A percentile compares a stretch with the other conserved stretches of the same genome.
These are phyloP conservation scores for Sogatella furcifera DNA, from an alignment of 1,140 invertebrate species.

Conservation along the genomic window DNA sequence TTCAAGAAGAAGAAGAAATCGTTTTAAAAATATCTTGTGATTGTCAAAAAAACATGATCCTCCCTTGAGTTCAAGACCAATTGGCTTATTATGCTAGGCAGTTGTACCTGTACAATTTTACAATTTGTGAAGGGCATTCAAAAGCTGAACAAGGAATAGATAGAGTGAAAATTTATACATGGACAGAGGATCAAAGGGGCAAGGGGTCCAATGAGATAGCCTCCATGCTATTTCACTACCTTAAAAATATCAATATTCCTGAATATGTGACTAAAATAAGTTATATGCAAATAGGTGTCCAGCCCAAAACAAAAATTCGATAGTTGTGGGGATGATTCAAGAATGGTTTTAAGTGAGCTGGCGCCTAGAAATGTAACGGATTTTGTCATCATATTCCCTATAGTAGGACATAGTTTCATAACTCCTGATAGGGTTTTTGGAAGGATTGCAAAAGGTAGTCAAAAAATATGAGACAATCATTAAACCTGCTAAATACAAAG, in stretches of 20 bases:
- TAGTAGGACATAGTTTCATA: not conserved
- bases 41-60: not conserved
- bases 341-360: not conserved
- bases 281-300: no score
- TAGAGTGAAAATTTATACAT: no score
- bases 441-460: not conserved
- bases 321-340: not conserved
- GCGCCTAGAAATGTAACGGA: not conserved
- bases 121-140: no score
- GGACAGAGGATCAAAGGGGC: no score
- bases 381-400: not conserved
- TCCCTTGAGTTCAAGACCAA: not conserved
- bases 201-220: no score
- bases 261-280: no score
- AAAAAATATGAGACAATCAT: constrained; percentile 5
- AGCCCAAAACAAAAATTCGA: no score
- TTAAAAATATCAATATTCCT: no score
- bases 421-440: not conserved
- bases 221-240: no score
- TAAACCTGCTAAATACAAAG: no score
- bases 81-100: not conserved
- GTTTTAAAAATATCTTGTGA: not conserved
- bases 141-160: no score
- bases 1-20: not conserved
- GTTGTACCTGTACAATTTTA: not conserved